These are phyloP conservation scores for Cyclura pinguis DNA, from an alignment of 2,797 vertebrate species.

Conservation along the genomic window DNA sequence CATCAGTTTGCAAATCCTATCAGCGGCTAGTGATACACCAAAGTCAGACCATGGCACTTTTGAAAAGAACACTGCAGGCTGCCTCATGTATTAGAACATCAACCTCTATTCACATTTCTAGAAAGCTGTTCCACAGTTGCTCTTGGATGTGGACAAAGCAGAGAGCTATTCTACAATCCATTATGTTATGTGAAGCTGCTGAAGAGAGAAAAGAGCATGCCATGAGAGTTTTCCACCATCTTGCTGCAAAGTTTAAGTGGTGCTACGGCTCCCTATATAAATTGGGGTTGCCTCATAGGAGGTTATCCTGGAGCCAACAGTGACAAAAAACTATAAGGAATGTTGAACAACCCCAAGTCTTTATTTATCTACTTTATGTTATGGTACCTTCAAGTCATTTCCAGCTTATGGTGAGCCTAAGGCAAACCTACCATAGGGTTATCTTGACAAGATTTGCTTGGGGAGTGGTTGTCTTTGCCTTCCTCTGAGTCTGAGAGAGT, in stretches of 20 bases:
- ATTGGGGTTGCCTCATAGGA: not conserved
- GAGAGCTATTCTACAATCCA: not conserved
- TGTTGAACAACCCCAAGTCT: not conserved
- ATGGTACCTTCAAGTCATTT: not conserved
- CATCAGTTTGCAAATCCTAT: not conserved
- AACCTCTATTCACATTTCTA: not conserved
- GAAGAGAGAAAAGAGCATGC: not conserved
- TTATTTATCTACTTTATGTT: not conserved
- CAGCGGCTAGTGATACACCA: not conserved
- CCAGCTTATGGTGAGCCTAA: too few species aligned
- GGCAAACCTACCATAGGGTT: too few species aligned
- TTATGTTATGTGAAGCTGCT: not conserved
- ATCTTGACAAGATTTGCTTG: too few species aligned
- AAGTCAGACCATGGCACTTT: not conserved
- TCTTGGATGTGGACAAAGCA: not conserved
- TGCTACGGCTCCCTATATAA: not conserved
- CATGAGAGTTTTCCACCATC: not conserved
- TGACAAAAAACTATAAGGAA: not conserved
- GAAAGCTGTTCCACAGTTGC: not conserved
- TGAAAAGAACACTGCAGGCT: too few species aligned
- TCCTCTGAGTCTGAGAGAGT: too few species aligned
- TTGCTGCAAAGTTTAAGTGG: not conserved
- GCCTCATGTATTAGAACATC: not conserved
- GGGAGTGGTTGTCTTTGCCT: too few species aligned
- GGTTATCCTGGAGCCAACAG: not conserved